Base-by-base conservation (phyloP, 2,797 vertebrate species). In the Alcedo quadribrachys region DNA sequence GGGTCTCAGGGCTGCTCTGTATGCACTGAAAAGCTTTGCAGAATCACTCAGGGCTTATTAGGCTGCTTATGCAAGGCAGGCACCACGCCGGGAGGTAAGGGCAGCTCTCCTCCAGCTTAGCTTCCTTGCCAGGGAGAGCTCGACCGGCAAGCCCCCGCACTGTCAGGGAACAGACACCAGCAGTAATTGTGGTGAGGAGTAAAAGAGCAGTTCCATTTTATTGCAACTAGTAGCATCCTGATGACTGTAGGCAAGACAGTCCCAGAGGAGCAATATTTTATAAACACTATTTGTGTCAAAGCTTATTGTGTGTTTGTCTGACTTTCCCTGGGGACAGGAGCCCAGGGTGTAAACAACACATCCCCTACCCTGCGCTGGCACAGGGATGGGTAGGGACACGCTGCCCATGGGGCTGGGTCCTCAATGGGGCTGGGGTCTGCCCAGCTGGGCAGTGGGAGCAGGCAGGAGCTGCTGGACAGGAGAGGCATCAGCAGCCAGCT, bases 241-340 rank as follows among this genome's bases (percentile, higher is more conserved):
- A 35, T 6, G 74, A 13, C 87, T 92, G 92, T 37, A 79, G 33
- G 91, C 89, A 79, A 85, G 85, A 16, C 7, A 3, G 58, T 80
- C 93, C 87, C 94, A 8, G 78, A 48, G 87, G 85, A 90, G 78
- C 85, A 33, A 62, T 91, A 87, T 87, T 86, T 96, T 85, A 77
- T 33, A 80, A 91, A 66, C 57, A 21, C 78, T 71, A 51, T 80
- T 93, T 90, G 91, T 95, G 87, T 90, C 94, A 68, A n/a, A 79
- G 85, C 85, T 88, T n/a, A 11, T 5, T 69, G 74, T 73, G 82
- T 53, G 84, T 87, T 93, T 89, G 93, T 28, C 78, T 82, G 91
- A 27, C 80, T 66, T 24, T 45, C 83, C 89, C 89, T 2, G 15
- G 89, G 90, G 85, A 60, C 1, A 1, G 54, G 40, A 83, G 63